These are phyloP conservation scores for Cotesia vestalis DNA, from an alignment of 1,140 invertebrate species.

Conservation along the genomic window DNA sequence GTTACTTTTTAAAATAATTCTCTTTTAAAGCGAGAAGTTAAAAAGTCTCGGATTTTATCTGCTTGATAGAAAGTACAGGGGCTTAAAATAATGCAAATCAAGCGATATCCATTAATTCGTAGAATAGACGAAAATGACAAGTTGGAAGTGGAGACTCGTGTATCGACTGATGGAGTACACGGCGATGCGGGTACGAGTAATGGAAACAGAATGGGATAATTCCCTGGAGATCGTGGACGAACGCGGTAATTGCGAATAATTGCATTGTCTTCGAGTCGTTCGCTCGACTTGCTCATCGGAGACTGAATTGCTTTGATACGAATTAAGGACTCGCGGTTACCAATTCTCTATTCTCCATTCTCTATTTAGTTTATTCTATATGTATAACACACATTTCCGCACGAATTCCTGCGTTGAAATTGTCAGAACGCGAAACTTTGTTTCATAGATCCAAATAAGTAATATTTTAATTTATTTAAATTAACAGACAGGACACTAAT, in stretches of 20 bases:
- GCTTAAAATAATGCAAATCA: too few relatives aligned
- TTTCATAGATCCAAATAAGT: too few relatives aligned
- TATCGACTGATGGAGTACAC: constrained; percentile 17
- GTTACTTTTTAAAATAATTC: too few relatives aligned
- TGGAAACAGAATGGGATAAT: constrained; percentile 63
- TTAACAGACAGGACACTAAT: not conserved
- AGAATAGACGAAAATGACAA: constrained; percentile 1
- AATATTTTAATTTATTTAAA: too few relatives aligned
- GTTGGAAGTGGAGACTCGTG: constrained; percentile 6
- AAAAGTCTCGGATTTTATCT: too few relatives aligned
- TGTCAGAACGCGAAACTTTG: too few relatives aligned
- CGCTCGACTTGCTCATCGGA: constrained; percentile 46
- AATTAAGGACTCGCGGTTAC: constrained; percentile 44
- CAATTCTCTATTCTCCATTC: not conserved
- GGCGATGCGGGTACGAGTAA: constrained; percentile 47
- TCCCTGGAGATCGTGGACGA: constrained; percentile 55
- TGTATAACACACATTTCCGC: too few relatives aligned
- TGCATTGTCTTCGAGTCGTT: constrained; percentile 66
- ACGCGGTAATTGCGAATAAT: constrained; percentile 66
- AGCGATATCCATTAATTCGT: not conserved
- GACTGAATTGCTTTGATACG: constrained; percentile 52
- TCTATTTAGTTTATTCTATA: not conserved
- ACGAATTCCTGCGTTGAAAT: too few relatives aligned
- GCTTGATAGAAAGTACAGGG: too few relatives aligned
- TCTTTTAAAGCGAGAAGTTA: too few relatives aligned